phyloP scores from a whole-genome alignment of 2,113 vertebrate genomes.

The Indicator indicator region DNA sequence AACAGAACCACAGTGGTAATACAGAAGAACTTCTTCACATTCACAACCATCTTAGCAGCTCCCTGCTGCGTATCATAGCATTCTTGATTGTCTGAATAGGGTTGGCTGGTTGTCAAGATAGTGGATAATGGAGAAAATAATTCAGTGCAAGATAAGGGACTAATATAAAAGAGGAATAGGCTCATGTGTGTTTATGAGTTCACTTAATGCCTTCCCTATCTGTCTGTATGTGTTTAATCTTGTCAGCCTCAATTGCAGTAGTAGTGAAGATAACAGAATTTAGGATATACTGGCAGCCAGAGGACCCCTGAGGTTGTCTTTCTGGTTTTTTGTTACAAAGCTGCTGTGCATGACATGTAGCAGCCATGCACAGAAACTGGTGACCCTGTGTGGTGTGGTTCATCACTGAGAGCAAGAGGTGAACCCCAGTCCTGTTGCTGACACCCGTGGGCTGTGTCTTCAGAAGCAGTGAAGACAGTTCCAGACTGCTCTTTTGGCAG shows the following conservation, averaged over 20 bases:
- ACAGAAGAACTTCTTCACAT: background rate
- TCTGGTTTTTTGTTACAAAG: background rate
- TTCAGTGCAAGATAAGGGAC: background rate
- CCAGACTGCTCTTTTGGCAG: background rate
- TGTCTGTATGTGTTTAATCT: background rate
- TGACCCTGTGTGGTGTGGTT: background rate
- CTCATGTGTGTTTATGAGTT: background rate
- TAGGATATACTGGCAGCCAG: background rate
- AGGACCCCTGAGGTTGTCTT: background rate
- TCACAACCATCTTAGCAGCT: background rate
- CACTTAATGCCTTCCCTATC: background rate
- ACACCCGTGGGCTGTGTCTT: background rate
- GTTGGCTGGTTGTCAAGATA: background rate
- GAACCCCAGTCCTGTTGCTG: background rate
- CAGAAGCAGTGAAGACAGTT: background rate
- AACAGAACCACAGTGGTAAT: background rate
- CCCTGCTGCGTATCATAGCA: background rate
- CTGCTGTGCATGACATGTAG: background rate
- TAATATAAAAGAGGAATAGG: background rate
- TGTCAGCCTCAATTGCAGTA: background rate
- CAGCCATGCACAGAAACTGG: background rate
- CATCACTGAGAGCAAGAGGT: accelerated
- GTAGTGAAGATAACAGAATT: background rate
- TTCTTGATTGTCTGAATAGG: background rate
- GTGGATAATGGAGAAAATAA: background rate